These are phyloP conservation scores for Oceanites oceanicus DNA, from an alignment of 2,113 vertebrate species.

Conservation along the genomic window DNA sequence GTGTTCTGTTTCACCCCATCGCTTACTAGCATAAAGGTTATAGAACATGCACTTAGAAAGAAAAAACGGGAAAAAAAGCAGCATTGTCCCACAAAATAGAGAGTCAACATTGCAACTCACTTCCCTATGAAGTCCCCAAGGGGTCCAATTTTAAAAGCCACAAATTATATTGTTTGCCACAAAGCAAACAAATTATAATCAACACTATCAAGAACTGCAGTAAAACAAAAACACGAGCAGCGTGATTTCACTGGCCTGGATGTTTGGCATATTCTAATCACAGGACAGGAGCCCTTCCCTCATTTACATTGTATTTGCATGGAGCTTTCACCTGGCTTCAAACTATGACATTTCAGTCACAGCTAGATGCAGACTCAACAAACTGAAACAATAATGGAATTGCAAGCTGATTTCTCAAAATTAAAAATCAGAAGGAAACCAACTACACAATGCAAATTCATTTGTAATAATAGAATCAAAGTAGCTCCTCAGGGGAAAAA, in stretches of 20 bases:
- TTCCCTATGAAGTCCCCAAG: not conserved
- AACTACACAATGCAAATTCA: not conserved
- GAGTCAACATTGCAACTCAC: not conserved
- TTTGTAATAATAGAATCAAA: not conserved
- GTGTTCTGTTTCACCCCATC: not conserved
- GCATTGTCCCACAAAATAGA: not conserved
- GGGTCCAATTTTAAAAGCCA: not conserved
- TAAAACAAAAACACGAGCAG: not conserved
- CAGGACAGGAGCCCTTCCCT: not conserved
- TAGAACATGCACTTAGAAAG: not conserved
- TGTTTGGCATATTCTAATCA: not conserved
- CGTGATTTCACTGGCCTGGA: not conserved
- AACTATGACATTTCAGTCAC: not conserved
- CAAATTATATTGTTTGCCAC: no score
- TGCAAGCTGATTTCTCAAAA: not conserved
- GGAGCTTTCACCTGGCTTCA: not conserved
- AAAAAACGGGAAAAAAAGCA: not conserved
- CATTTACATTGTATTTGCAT: not conserved
- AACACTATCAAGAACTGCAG: not conserved
- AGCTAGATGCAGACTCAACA: not conserved
- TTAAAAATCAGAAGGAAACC: not conserved
- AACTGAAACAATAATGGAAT: not conserved
- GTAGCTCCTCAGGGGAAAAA: not conserved
- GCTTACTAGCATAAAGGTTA: not conserved
- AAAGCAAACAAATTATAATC: not conserved